Percentiles rank a stretch among this genome's conserved stretches.
phyloP scores from a whole-genome alignment of 2,797 vertebrate species.

The Nannoperca obscura region DNA sequence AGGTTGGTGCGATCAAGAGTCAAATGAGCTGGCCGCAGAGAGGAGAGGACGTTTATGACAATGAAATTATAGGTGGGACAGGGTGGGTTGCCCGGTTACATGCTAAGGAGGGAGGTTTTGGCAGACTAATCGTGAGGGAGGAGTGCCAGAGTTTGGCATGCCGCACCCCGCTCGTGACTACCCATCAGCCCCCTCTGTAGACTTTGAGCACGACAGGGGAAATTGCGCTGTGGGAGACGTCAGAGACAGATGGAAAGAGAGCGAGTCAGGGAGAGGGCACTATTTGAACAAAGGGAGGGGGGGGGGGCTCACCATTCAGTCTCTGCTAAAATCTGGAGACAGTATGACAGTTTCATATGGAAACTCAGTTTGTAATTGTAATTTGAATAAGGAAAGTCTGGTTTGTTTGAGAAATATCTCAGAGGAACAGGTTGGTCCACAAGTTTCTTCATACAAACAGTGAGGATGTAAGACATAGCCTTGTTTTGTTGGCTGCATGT shows the following conservation, averaged over 20 bases:
- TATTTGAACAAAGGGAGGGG: constrained; percentile 31
- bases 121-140: constrained; percentile 68
- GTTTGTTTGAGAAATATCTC: not conserved
- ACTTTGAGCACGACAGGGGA: constrained; percentile 76
- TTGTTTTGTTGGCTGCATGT: constrained; percentile 17
- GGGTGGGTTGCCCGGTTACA: constrained; percentile 47
- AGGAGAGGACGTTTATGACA: not conserved
- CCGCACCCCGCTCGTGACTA: constrained; percentile 79
- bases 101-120: constrained; percentile 26
- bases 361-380: not conserved
- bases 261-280: constrained; percentile 53
- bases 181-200: constrained; percentile 70
- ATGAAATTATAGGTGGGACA: constrained; percentile 35
- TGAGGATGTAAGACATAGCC: constrained; percentile 17
- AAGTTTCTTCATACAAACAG: not conserved
- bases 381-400: constrained; percentile 1
- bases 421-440: not conserved
- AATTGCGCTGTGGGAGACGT: constrained; percentile 69
- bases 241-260: constrained; percentile 64
- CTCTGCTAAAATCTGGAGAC: constrained; percentile 33
- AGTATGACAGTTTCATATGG: not conserved
- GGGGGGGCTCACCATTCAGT: constrained; percentile 31
- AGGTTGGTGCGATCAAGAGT: constrained; percentile 21
- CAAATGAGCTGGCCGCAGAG: constrained; percentile 8
- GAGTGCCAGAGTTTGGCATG: constrained; percentile 74